phyloP scores from a whole-genome alignment of 2,888 invertebrate genomes.

The Hirtodrosophila histrioides region DNA sequence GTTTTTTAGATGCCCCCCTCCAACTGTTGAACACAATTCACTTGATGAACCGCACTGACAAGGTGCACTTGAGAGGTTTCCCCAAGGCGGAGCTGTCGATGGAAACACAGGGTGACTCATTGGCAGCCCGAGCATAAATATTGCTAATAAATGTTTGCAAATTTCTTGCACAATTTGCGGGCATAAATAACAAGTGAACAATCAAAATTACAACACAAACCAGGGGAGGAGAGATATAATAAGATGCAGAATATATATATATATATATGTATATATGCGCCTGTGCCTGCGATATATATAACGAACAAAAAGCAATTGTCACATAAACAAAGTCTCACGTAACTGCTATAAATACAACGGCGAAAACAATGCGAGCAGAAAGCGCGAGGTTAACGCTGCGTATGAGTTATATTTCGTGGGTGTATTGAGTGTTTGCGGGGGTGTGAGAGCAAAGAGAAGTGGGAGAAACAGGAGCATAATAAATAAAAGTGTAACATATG shows the following conservation, averaged over 20 bases:
- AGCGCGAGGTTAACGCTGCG: slow-evolving; percentile 71
- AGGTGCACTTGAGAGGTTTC: slow-evolving; percentile 42
- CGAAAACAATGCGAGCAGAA: slow-evolving; percentile 42
- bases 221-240: slow-evolving; percentile 28
- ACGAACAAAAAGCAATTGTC: slow-evolving; percentile 77
- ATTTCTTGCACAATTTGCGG: slow-evolving; percentile 72
- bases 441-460: slow-evolving; percentile 65
- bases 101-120: slow-evolving; percentile 40
- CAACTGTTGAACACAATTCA: too few species aligned
- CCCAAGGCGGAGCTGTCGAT: slow-evolving; percentile 1
- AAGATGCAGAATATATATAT: slow-evolving; percentile 50
- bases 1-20: too few species aligned
- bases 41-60: background rate
- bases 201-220: slow-evolving; percentile 56
- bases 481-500: slow-evolving; percentile 79
- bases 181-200: slow-evolving; percentile 69
- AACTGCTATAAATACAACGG: slow-evolving; percentile 73
- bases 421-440: background rate
- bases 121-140: slow-evolving; percentile 24
- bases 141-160: slow-evolving; percentile 63
- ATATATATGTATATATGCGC: slow-evolving; percentile 27
- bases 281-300: slow-evolving; percentile 37
- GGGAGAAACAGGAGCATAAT: slow-evolving; percentile 51
- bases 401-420: slow-evolving; percentile 70
- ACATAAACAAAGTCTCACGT: slow-evolving; percentile 78